Evolutionary conservation across 2,797 vertebrate genomes (phyloP), one percentile per base, ranked within the genome.

Genomic region (Myripristis jacobus): DNA sequence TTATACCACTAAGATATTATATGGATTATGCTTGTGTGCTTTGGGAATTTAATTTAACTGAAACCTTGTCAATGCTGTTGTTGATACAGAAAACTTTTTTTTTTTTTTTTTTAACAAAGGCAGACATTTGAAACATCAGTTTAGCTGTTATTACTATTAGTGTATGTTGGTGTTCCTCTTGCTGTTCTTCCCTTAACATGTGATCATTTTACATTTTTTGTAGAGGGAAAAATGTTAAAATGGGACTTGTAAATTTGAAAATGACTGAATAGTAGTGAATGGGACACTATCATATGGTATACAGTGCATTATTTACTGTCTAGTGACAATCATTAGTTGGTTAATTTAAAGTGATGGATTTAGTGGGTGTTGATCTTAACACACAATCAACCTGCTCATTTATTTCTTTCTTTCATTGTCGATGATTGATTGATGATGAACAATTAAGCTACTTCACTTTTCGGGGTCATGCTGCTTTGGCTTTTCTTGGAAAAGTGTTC

Each of bases 1-100:
- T 83, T 68, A 69, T 79, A 78, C 84, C 83, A 77, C 84, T 82
- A 69, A 0, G 66, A 86, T 83, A 85, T 87, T 91, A 84, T 85
- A 84, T 74, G 80, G 85, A 86, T 83, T 84, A 71, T 63, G 84
- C 67, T 59, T 88, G 67, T 78, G 75, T 73, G 81, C 71, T 68
- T 51, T 29, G 29, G 70, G 60, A 51, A 65, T 75, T 79, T 81
- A 27, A 59, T 79, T 83, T 57, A 70, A 44, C 66, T n/a, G 60
- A 9, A 65, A 62, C 67, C 66, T 61, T 63, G 73, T 71, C 63
- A 58, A n/a, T 70, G 59, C 68, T 22, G 15, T 54, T 76, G 60
- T 69, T 75, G 67, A 75, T 52, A 43, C 70, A 69, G 72, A 83
- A 73, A 60, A 79, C 68, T 53, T 70, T 73, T n/a, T n/a, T n/a